Conservation (phyloP, 2,113 vertebrate species). For the Melanerpes aurifrons region DNA sequence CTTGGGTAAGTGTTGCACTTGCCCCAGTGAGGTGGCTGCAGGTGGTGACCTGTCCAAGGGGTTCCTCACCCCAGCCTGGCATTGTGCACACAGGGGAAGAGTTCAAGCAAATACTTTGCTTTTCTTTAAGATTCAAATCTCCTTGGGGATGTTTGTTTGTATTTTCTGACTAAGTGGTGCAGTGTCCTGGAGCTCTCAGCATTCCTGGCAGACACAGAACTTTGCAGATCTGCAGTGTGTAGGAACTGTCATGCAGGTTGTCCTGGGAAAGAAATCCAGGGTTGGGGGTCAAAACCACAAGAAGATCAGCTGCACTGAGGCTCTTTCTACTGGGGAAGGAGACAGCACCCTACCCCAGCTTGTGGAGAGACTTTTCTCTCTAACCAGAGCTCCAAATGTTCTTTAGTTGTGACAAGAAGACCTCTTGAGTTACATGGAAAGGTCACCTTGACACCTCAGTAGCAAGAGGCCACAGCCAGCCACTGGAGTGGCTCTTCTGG, state of each 20-base stretch:
- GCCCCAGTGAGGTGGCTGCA: not conserved
- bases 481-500: not conserved
- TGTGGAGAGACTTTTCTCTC: not conserved
- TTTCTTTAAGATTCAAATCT: not conserved
- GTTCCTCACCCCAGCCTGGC: not conserved
- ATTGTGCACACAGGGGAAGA: accelerated
- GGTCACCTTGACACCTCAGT: not conserved
- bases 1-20: not conserved
- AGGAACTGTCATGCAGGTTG: not conserved
- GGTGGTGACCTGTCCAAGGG: not conserved
- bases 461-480: not conserved
- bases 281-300: not conserved
- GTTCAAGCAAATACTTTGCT: not conserved
- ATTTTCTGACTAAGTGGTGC: not conserved
- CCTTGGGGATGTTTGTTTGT: not conserved
- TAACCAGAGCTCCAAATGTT: not conserved
- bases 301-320: not conserved
- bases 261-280: not conserved
- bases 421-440: not conserved
- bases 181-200: not conserved
- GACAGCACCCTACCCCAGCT: not conserved
- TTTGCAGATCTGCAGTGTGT: not conserved
- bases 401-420: not conserved
- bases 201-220: not conserved
- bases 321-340: not conserved